phyloP scores from a whole-genome alignment of 2,888 invertebrate genomes.

The Oxyteleia sp. region DNA sequence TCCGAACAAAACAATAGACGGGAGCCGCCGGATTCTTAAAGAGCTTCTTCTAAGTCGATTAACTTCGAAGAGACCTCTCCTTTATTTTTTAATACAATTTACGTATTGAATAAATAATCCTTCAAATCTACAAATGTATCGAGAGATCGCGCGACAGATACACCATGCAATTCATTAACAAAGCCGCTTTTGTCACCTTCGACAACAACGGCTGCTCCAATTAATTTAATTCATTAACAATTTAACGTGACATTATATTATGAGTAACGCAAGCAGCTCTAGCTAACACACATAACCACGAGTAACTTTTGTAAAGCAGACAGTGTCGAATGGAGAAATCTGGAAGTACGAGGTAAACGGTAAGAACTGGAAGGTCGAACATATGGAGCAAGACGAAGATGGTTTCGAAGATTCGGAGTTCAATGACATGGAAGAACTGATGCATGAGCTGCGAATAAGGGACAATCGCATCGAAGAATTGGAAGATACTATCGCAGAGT shows the following conservation, averaged over 20 bases:
- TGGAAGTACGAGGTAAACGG: slow-evolving; percentile 86
- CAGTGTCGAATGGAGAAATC: slow-evolving; percentile 46
- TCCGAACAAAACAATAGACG: slow-evolving; percentile 89
- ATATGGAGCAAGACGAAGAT: slow-evolving; percentile 89
- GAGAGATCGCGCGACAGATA: slow-evolving; percentile 80
- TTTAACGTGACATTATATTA: slow-evolving; percentile 26
- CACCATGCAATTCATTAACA: slow-evolving; percentile 87
- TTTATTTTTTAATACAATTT: slow-evolving; percentile 87
- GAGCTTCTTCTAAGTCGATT: slow-evolving; percentile 95
- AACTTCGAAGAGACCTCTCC: slow-evolving; percentile 84
- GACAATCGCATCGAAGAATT: slow-evolving; percentile 91
- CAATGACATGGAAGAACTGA: slow-evolving; percentile 88
- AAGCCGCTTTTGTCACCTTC: slow-evolving; percentile 89
- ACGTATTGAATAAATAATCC: slow-evolving; percentile 80
- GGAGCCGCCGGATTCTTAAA: slow-evolving; percentile 97
- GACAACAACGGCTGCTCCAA: slow-evolving; percentile 63
- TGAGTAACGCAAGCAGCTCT: slow-evolving; percentile 38
- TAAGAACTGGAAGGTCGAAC: slow-evolving; percentile 89
- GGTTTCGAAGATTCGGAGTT: slow-evolving; percentile 77
- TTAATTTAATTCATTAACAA: slow-evolving; percentile 23
- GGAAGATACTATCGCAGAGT: slow-evolving; percentile 91
- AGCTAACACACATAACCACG: slow-evolving; percentile 23
- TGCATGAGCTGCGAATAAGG: slow-evolving; percentile 88
- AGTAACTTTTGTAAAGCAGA: slow-evolving; percentile 47
- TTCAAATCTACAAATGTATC: slow-evolving; percentile 69